Percentiles rank a stretch among this genome's conserved stretches.
Conservation (phyloP, 2,797 vertebrate species). For the Sebastes cheni region DNA sequence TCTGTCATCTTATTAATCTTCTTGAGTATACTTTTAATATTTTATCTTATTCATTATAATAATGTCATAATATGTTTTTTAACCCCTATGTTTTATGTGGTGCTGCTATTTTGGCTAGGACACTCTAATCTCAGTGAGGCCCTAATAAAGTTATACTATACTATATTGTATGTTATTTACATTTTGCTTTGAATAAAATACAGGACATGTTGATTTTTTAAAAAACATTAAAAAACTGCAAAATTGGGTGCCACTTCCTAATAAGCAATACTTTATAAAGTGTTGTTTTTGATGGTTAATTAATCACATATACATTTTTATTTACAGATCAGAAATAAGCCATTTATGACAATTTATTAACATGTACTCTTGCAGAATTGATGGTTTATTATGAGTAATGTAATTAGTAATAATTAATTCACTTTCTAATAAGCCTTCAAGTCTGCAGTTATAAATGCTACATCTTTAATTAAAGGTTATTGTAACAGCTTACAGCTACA, state of each 20-base stretch:
- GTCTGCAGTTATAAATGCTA: too few species aligned
- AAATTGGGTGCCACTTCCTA: not conserved
- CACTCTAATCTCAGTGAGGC: not conserved
- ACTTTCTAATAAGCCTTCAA: not conserved
- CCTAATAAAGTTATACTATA: not conserved
- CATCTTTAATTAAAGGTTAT: not conserved
- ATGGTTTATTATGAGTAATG: not conserved
- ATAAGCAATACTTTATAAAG: not conserved
- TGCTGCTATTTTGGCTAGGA: not conserved
- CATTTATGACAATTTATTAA: not conserved
- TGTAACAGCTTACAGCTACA: not conserved
- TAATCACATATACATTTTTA: not conserved
- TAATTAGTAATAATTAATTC: not conserved
- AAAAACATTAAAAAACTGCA: not conserved
- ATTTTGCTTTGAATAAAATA: not conserved
- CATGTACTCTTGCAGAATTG: not conserved
- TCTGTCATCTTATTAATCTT: not conserved
- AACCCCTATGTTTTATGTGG: too few species aligned
- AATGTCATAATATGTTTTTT: not conserved
- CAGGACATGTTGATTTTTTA: fast-evolving
- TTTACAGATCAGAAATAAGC: not conserved
- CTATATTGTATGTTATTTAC: not conserved
- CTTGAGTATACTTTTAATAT: not conserved
- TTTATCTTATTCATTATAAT: not conserved
- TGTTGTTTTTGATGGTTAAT: not conserved